phyloP scores from a whole-genome alignment of 2,797 vertebrate genomes.

The Cichlasoma orientale region DNA sequence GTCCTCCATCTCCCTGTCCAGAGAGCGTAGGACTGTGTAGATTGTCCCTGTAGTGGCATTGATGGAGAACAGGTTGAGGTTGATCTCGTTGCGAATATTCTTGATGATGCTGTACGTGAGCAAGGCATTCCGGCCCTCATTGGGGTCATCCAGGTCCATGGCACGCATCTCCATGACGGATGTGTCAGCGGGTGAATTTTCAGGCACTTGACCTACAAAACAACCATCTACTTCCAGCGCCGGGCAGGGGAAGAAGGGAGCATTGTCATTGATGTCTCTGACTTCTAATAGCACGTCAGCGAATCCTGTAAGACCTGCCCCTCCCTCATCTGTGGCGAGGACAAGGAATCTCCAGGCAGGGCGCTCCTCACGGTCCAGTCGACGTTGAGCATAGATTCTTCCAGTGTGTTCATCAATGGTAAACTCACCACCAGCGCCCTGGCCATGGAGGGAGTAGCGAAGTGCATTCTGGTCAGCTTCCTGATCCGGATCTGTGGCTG shows the following conservation, averaged over 20 bases:
- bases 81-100: conserved; percentile 88
- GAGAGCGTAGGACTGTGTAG: conserved; percentile 83
- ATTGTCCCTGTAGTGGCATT: conserved; percentile 86
- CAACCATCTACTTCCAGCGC: conserved; percentile 76
- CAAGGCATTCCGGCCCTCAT: conserved; percentile 81
- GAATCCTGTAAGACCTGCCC: conserved; percentile 88
- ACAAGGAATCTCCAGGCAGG: conserved; percentile 87
- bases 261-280: conserved; percentile 87
- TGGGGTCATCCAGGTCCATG: conserved; percentile 87
- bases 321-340: conserved; percentile 88
- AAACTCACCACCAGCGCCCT: conserved; percentile 87
- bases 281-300: conserved; percentile 89
- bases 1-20: conserved; percentile 86
- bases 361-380: conserved; percentile 86
- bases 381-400: conserved; percentile 80
- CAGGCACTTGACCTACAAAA: conserved; percentile 83
- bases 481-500: conserved; percentile 88
- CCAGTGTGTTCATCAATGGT: conserved; percentile 85
- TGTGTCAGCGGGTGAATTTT: conserved; percentile 88
- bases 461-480: conserved; percentile 86
- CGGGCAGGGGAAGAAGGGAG: conserved; percentile 86
- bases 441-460: conserved; percentile 87
- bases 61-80: conserved; percentile 89
- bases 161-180: conserved; percentile 90
- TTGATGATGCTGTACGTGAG: conserved; percentile 88